Evolutionary conservation across 2,113 vertebrate genomes (phyloP), one percentile per base, ranked within the genome.

Genomic region (Mobula hypostoma): DNA sequence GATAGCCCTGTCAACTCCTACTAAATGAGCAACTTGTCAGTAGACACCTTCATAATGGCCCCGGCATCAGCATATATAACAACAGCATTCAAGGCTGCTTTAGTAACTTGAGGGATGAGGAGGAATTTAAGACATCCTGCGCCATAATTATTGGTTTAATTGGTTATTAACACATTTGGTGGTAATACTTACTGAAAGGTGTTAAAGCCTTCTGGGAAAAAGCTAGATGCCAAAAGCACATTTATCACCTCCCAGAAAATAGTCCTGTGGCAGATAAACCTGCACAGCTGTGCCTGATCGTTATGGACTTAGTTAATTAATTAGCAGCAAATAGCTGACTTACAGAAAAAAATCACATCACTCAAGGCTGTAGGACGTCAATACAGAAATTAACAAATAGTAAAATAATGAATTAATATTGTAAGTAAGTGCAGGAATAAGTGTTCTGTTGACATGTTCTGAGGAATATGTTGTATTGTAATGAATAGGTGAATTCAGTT

Each of bases 101-200:
- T n/a, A 19, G 85, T 27, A 87, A 87, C 11, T n/a, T 6, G 61
- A 32, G 85, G 12, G 85, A 29, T 17, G 29, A 61, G 61, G 48
- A 36, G 24, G 7, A 72, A 48, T 92, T 72, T 24, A 92, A 92
- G 90, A 21, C 66, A 72, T 92, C 66, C 32, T 70, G 90, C 17
- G 12, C 40, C 36, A 72, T 24, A 92, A 48, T 27, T 58, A 19
- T 32, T 90, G 61, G 29, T 92, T 72, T 92, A 72, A 72, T 72
- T 92, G 90, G 90, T 92, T 72, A 72, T 74, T 93, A 93, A 74
- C 36, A 93, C 70, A 74, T 56, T 93, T 40, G 91, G 40, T 93
- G 91, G 40, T 93, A 93, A 93, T 29, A 24, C 68, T 74, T 93
- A 48, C 40, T 93, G 91, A 72, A 72, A 74, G 91, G 68, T 93